These are phyloP conservation scores for Leptobrachium leishanense DNA, from an alignment of 2,113 vertebrate genomes.

Conservation along the genomic window DNA sequence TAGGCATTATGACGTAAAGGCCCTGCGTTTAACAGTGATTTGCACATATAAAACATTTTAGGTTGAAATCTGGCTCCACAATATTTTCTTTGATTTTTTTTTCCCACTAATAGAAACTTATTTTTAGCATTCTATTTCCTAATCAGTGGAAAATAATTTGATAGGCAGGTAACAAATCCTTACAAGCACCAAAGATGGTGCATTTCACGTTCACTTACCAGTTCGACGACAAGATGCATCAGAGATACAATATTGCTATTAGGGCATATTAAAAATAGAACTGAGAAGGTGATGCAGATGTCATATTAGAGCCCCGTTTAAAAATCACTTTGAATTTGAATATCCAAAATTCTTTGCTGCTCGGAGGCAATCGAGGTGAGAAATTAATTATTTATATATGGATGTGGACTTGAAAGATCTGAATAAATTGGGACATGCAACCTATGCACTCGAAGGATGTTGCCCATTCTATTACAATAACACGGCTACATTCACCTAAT, in stretches of 20 bases:
- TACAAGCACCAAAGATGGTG: not conserved
- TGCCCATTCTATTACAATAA: slow-evolving; percentile 37
- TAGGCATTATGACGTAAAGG: not conserved
- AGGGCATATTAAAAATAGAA: not conserved
- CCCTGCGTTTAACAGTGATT: not conserved
- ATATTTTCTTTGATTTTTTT: not conserved
- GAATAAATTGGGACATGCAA: slow-evolving; percentile 21
- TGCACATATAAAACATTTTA: not conserved
- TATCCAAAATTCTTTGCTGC: not conserved
- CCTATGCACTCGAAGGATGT: slow-evolving; percentile 44
- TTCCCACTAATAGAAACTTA: not conserved
- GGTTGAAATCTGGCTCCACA: not conserved
- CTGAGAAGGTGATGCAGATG: not conserved
- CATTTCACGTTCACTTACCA: not conserved
- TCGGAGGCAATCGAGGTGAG: slow-evolving; percentile 10
- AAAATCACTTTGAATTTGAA: not conserved
- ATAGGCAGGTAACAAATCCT: not conserved
- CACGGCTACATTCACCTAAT: slow-evolving; percentile 35
- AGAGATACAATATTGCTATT: not conserved
- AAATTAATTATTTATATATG: slow-evolving; percentile 14
- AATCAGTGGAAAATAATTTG: not conserved
- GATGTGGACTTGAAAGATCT: slow-evolving; percentile 1
- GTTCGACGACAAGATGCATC: not conserved
- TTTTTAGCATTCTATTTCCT: not conserved
- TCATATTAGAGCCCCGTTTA: not conserved